Evolutionary conservation across 2,113 vertebrate genomes (phyloP).

Genomic region (Erpornis zantholeuca): DNA sequence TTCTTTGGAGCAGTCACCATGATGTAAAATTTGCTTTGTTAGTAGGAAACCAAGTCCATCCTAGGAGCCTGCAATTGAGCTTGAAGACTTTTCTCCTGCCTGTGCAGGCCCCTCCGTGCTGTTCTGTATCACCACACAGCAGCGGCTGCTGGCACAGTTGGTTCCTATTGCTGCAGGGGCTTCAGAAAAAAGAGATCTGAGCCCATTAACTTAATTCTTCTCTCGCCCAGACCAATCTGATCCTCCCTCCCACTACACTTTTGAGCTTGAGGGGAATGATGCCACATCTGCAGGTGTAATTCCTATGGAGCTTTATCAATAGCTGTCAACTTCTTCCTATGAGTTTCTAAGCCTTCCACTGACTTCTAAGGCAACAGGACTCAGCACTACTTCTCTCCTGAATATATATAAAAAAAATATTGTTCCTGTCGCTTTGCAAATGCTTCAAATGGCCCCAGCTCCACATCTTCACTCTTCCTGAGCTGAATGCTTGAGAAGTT

Average conservation of each 20-base stretch:
- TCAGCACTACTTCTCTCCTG: background rate
- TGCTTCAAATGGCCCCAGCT: background rate
- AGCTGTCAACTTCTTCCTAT: background rate
- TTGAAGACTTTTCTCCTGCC: background rate
- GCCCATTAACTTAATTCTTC: background rate
- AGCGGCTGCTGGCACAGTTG: accelerated
- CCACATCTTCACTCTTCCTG: background rate
- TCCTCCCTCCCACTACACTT: background rate
- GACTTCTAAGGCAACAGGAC: background rate
- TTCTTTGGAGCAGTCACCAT: background rate
- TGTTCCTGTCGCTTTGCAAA: background rate
- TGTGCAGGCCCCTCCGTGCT: background rate
- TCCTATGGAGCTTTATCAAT: background rate
- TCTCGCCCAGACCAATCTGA: background rate
- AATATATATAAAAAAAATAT: background rate
- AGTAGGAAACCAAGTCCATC: background rate
- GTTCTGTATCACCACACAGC: background rate
- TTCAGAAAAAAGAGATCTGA: background rate
- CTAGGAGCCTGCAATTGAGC: background rate
- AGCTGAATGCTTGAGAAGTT: background rate
- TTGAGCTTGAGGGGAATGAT: too few relatives aligned
- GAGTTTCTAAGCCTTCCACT: background rate
- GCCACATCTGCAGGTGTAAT: background rate
- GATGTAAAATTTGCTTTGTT: background rate
- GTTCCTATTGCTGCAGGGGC: background rate